Evolutionary conservation across 2,113 vertebrate species (phyloP).

Genomic region (Corythoichthys intestinalis): DNA sequence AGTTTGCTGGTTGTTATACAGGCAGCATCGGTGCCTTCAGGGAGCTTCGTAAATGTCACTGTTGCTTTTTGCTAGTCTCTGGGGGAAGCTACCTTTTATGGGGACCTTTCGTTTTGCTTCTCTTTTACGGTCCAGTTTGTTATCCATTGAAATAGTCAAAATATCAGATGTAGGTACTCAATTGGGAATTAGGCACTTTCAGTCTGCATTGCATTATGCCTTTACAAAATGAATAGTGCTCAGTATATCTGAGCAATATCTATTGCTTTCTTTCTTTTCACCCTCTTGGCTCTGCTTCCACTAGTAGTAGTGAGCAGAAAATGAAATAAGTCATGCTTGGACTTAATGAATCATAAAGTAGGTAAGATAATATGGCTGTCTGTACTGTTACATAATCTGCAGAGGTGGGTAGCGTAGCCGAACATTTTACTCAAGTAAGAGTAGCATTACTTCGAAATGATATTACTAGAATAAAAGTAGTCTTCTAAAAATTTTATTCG

Average conservation of each 20-base stretch:
- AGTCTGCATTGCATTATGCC: background rate
- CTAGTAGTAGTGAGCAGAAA: background rate
- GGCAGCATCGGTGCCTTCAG: constrained; percentile 22
- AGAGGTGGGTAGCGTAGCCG: too few species aligned
- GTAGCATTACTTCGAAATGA: too few species aligned
- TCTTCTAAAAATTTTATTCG: too few species aligned
- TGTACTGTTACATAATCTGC: too few species aligned
- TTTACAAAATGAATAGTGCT: background rate
- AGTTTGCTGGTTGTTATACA: constrained; percentile 12
- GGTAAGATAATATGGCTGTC: too few species aligned
- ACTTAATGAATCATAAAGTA: too few species aligned
- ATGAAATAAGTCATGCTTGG: too few species aligned
- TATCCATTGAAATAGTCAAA: background rate
- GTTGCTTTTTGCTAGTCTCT: constrained; percentile 15
- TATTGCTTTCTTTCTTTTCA: background rate
- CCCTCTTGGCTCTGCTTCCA: background rate
- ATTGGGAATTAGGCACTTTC: background rate
- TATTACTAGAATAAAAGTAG: too few species aligned
- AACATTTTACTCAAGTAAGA: too few species aligned
- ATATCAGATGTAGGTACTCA: background rate
- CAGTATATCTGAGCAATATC: background rate
- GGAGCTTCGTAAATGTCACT: constrained; percentile 41
- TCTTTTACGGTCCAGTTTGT: background rate
- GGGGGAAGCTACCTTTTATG: constrained; percentile 7
- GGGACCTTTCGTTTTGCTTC: constrained; percentile 16